Conservation (phyloP, 2,797 vertebrate species). For the Emys orbicularis region DNA sequence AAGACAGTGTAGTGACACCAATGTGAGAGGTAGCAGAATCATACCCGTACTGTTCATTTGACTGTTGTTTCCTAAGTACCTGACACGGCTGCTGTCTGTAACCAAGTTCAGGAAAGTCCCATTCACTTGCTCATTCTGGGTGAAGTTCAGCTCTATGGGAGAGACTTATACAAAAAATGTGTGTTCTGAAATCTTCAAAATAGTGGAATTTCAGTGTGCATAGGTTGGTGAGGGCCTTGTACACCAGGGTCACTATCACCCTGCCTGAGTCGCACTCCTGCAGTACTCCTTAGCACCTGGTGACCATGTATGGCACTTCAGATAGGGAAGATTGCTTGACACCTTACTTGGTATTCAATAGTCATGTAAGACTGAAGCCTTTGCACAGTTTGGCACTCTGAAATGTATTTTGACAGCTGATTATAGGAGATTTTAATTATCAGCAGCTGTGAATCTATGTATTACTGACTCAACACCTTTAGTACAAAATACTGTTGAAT, state of each 20-base stretch:
- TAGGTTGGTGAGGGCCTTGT: neutral
- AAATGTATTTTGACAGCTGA: neutral
- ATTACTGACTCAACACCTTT: neutral
- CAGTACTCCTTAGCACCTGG: neutral
- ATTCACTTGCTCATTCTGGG: neutral
- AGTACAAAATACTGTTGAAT: neutral
- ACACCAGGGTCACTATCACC: neutral
- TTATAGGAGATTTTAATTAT: neutral
- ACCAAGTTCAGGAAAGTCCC: neutral
- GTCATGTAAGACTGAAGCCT: neutral
- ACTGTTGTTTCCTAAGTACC: neutral
- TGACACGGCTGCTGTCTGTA: neutral
- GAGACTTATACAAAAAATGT: neutral
- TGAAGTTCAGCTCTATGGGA: neutral
- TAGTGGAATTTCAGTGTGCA: neutral
- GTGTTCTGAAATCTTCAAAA: neutral
- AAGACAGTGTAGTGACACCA: neutral
- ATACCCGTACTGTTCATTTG: neutral
- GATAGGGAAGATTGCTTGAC: neutral
- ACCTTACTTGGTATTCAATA: accelerated
- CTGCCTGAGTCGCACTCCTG: neutral
- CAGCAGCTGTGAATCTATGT: neutral
- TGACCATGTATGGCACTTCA: neutral
- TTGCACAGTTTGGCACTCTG: neutral
- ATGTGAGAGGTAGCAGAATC: neutral